A percentile compares a stretch with the other conserved stretches of the same genome.
Conservation (phyloP, 2,888 invertebrate species). For the Diaperis boleti region DNA sequence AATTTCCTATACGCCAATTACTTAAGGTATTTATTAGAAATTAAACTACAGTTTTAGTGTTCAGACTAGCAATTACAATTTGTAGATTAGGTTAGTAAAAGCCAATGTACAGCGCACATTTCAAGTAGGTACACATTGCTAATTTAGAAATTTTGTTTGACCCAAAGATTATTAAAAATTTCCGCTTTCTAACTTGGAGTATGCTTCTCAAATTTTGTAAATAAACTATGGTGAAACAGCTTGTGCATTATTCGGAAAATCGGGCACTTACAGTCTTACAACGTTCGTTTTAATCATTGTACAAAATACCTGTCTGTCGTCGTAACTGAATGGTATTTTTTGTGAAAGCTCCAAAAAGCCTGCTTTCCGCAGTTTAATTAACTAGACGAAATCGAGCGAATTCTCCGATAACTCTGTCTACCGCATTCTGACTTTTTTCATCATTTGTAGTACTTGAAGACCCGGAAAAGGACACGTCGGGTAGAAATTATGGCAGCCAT, state of each 20-base stretch:
- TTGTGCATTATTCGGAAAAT: too few relatives aligned
- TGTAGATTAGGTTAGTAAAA: not conserved
- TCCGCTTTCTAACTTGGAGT: too few relatives aligned
- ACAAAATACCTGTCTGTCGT: not conserved
- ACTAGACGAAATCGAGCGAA: constrained; percentile 29
- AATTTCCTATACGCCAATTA: not conserved
- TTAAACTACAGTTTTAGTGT: not conserved
- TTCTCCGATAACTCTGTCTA: constrained; percentile 43
- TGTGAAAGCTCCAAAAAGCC: constrained; percentile 16
- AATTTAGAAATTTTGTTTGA: too few relatives aligned
- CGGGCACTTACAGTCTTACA: too few relatives aligned
- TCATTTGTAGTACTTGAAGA: constrained; percentile 73
- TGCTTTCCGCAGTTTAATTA: constrained; percentile 30
- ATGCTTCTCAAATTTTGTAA: too few relatives aligned
- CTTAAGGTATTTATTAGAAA: not conserved
- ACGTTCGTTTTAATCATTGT: too few relatives aligned
- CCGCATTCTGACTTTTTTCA: constrained; percentile 71
- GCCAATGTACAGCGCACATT: not conserved
- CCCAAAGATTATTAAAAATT: not conserved
- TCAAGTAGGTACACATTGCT: too few relatives aligned
- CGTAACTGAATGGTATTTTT: too few relatives aligned
- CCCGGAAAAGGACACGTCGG: constrained; percentile 75
- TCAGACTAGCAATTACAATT: constrained; percentile 13
- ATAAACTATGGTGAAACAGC: too few relatives aligned
- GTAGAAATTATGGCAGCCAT: constrained; percentile 77